Conservation (phyloP, 2,113 vertebrate species). For the Cyanocitta stelleri region DNA sequence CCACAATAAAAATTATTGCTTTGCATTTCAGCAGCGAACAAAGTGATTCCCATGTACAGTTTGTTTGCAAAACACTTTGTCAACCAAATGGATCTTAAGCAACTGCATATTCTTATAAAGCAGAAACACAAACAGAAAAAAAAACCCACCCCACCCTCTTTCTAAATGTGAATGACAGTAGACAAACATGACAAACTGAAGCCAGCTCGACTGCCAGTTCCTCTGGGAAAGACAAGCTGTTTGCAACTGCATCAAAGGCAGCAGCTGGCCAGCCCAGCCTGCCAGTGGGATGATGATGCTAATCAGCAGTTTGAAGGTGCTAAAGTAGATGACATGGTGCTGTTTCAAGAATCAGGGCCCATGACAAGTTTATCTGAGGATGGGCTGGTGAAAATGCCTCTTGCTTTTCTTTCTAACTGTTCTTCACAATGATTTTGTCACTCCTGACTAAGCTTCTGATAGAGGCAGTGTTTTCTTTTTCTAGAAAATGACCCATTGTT, state of each 20-base stretch:
- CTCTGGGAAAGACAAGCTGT: not conserved
- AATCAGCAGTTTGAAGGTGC: not conserved
- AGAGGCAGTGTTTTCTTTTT: not conserved
- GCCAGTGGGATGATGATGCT: not conserved
- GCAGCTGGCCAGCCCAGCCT: not conserved
- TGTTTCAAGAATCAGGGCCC: not conserved
- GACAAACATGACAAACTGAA: not conserved
- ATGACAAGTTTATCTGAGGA: not conserved
- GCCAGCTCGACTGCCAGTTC: not conserved
- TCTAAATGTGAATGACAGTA: not conserved
- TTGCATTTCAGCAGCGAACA: not conserved
- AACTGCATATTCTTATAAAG: not conserved
- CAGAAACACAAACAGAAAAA: not conserved
- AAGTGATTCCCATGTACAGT: slow-evolving; percentile 14
- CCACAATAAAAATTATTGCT: not conserved
- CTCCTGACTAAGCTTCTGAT: not conserved
- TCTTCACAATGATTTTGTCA: not conserved
- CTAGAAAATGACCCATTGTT: not conserved
- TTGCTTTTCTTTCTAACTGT: not conserved
- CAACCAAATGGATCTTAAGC: slow-evolving; percentile 25
- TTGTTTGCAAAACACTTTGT: slow-evolving; percentile 54
- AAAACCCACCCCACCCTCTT: not conserved
- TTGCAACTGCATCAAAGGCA: not conserved
- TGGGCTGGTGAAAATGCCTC: not conserved
- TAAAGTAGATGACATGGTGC: not conserved